Evolutionary conservation across 2,888 invertebrate species (phyloP).

Genomic region (Isoperla grammatica): DNA sequence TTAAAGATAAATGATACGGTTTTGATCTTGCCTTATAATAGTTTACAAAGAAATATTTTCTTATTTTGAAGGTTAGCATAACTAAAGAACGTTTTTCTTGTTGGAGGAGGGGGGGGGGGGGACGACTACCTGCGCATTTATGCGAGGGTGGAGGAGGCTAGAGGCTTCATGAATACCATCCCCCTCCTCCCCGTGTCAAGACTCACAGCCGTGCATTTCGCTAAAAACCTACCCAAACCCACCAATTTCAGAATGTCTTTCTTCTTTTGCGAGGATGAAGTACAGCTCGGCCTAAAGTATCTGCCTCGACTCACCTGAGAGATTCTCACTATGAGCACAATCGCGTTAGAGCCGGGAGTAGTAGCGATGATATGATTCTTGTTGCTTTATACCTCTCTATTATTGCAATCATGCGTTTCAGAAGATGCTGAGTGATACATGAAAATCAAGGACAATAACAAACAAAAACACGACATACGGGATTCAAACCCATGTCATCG

Average conservation of each 20-base stretch:
- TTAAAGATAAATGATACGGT: neutral
- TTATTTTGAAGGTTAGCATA: neutral
- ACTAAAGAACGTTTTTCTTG: conserved; percentile 7
- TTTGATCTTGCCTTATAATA: neutral
- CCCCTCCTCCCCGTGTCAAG: neutral
- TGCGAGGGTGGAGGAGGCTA: conserved; percentile 3
- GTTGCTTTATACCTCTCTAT: neutral
- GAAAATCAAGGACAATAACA: too few species aligned
- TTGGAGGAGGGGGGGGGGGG: too few species aligned
- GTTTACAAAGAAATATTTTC: neutral
- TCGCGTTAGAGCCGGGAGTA: too few species aligned
- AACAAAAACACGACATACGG: too few species aligned
- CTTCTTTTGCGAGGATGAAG: neutral
- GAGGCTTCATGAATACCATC: neutral
- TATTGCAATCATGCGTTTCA: too few species aligned
- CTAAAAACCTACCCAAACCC: conserved; percentile 8
- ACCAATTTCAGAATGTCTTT: conserved; percentile 2
- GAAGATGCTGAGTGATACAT: too few species aligned
- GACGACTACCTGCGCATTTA: conserved; percentile 10
- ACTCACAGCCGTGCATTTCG: neutral
- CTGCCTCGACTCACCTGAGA: neutral
- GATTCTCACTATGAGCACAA: too few species aligned
- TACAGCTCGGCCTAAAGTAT: neutral
- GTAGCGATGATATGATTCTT: too few species aligned
- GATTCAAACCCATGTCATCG: too few species aligned